A percentile compares a stretch with the other conserved stretches of the same genome.
These are phyloP conservation scores for Microchirus variegatus DNA, from an alignment of 2,797 vertebrate genomes.

Conservation along the genomic window DNA sequence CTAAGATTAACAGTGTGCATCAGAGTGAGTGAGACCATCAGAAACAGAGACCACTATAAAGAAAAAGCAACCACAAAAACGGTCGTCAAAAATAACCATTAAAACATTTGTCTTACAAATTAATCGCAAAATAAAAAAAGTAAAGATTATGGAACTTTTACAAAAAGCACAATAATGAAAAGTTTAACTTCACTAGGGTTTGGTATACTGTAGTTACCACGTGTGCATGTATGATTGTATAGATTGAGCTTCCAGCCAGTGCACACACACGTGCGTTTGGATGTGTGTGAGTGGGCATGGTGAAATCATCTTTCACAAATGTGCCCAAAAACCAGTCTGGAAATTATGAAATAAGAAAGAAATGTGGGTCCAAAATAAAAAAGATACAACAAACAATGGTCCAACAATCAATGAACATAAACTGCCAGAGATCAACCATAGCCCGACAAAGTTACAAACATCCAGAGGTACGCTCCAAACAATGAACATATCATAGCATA, in stretches of 20 bases:
- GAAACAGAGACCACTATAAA: conserved; percentile 49
- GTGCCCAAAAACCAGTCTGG: conserved; percentile 36
- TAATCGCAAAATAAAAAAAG: conserved; percentile 75
- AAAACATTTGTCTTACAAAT: conserved; percentile 78
- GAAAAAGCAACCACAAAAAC: conserved; percentile 67
- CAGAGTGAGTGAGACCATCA: no score
- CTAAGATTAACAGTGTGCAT: no score
- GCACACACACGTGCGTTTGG: conserved; percentile 21
- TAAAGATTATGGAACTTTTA: conserved; percentile 78
- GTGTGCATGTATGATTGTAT: conserved; percentile 2
- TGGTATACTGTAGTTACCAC: conserved; percentile 39
- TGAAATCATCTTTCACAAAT: conserved; percentile 42
- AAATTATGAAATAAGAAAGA: conserved; percentile 33
- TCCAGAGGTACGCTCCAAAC: no score
- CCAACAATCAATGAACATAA: conserved; percentile 22
- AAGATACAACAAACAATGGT: conserved; percentile 24
- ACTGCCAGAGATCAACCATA: no score
- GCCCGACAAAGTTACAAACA: no score
- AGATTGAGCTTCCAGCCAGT: conserved; percentile 32
- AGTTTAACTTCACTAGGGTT: conserved; percentile 59
- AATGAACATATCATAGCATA: no score
- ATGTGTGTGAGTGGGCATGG: conserved; percentile 1
- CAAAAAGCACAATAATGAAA: conserved; percentile 83
- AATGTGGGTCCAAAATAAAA: conserved; percentile 31
- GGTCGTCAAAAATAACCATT: conserved; percentile 78